These are phyloP conservation scores for Toxotes jaculatrix DNA, from an alignment of 2,113 vertebrate species.

Conservation along the genomic window DNA sequence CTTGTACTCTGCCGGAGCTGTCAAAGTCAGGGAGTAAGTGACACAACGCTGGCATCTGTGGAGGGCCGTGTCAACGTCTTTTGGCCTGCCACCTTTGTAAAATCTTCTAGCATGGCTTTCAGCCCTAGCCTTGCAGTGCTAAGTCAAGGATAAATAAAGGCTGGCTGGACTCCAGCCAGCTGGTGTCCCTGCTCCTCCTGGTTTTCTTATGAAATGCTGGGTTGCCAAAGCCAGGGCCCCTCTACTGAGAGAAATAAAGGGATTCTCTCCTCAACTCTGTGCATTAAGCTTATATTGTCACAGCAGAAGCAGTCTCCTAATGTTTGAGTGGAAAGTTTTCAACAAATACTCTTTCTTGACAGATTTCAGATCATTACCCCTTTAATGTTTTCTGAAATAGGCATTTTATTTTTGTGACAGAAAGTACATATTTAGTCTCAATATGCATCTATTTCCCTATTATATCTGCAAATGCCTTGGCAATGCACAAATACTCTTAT, in stretches of 20 bases:
- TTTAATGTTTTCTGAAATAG: slow-evolving; percentile 2
- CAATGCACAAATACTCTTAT: slow-evolving; percentile 38
- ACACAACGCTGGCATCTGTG: slow-evolving; percentile 72
- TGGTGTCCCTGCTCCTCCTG: slow-evolving; percentile 36
- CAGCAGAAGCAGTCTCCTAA: not conserved
- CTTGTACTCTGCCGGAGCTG: slow-evolving; percentile 66
- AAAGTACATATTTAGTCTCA: slow-evolving; percentile 11
- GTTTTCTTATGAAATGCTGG: slow-evolving; percentile 44
- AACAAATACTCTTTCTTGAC: slow-evolving; percentile 2
- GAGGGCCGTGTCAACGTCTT: slow-evolving; percentile 68
- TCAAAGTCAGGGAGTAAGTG: slow-evolving; percentile 76
- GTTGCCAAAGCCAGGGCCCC: slow-evolving; percentile 27
- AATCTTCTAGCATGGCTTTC: slow-evolving; percentile 61
- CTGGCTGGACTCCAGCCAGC: slow-evolving; percentile 60
- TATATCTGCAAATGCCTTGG: slow-evolving; percentile 45
- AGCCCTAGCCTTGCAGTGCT: slow-evolving; percentile 44
- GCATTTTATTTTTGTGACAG: slow-evolving; percentile 15
- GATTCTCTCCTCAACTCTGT: slow-evolving; percentile 33
- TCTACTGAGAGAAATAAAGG: slow-evolving; percentile 57
- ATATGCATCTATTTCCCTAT: slow-evolving; percentile 27
- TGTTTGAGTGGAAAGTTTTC: slow-evolving; percentile 6
- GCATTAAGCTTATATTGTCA: slow-evolving; percentile 18
- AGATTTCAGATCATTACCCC: slow-evolving; percentile 14
- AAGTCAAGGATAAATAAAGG: slow-evolving; percentile 70
- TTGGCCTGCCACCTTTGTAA: slow-evolving; percentile 70